Base-by-base conservation (phyloP, 1,140 invertebrate species). In the Sycophaga agraensis region DNA sequence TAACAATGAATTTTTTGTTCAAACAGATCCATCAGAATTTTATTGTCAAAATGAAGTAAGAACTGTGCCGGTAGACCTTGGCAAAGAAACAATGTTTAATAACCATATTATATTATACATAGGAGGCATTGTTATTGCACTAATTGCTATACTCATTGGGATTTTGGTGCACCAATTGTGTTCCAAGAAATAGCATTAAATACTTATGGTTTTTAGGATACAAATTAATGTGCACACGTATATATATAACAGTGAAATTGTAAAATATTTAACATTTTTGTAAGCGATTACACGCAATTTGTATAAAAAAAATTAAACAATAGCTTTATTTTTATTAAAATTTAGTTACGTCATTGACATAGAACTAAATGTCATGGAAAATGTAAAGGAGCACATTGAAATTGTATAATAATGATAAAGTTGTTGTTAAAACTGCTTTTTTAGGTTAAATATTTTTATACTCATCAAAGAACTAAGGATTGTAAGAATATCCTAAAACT, bases 21-120 rank as follows among this genome's bases (percentile, higher is more conserved):
- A 76, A 75, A 49, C 71, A 88, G 87, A 88, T 82, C 84, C 86
- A 28, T 81, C 83, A 12, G 85, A 87, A 71, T 86, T 87, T 72
- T 87, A 87, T 58, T 82, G 81, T n/a, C 80, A 86, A 66, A 75
- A 69, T 59, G 82, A 84, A 51, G 72, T 82, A 14, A 83, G 85
- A 64, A 66, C 73, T 2, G 83, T 82, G 72, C 63, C 83, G 76
- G 67, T 80, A 79, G 70, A 75, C 76, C 39, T 68, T 81, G 40
- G 75, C 74, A 59, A 82, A 82, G 75, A 71, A 66, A 65, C 67
- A 3, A 80, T 82, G 2, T 79, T 79, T 58, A 83, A 83, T 73
- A 78, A 78, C 4, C 84, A 83, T 72, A 80, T 82, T 60, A 77
- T 79, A 37, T 75, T 85, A 68, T 87, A 86, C 66, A 74, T 85